Percentiles rank a stretch among this genome's conserved stretches.
Evolutionary conservation across 2,113 vertebrate genomes (phyloP).

Genomic region (Macrotis lagotis): DNA sequence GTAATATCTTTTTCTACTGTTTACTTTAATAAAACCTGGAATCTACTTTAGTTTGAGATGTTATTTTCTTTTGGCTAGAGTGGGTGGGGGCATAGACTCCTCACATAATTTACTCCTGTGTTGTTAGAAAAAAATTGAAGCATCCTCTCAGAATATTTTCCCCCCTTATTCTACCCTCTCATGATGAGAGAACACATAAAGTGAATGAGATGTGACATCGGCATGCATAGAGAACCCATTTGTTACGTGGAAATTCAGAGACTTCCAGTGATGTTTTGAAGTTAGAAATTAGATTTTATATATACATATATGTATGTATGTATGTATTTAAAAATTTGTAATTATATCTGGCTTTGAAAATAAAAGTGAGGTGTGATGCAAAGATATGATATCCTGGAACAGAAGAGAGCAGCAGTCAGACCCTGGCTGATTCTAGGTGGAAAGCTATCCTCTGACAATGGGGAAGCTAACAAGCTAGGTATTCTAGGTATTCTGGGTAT

Average conservation of each 20-base stretch:
- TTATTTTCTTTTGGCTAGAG: conserved; percentile 52
- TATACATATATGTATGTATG: no score
- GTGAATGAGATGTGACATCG: conserved; percentile 41
- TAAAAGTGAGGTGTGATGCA: conserved; percentile 55
- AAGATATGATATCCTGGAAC: conserved; percentile 53
- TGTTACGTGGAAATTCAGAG: conserved; percentile 45
- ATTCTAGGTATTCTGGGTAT: conserved; percentile 64
- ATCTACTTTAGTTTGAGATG: conserved; percentile 55
- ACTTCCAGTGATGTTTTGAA: conserved; percentile 49
- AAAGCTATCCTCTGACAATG: conserved; percentile 50
- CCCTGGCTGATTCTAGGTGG: conserved; percentile 30
- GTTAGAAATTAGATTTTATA: conserved; percentile 64
- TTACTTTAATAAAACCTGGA: conserved; percentile 61
- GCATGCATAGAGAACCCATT: conserved; percentile 40
- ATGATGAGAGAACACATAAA: conserved; percentile 38
- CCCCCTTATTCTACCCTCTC: not conserved
- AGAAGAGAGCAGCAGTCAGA: conserved; percentile 43
- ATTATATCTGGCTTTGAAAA: conserved; percentile 63
- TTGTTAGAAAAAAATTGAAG: conserved; percentile 56
- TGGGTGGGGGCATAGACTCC: conserved; percentile 55
- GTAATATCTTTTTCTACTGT: conserved; percentile 53
- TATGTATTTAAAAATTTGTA: no score
- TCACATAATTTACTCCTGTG: conserved; percentile 37
- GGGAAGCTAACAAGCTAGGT: conserved; percentile 62
- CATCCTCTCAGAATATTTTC: not conserved